Conservation (phyloP, 2,113 vertebrate species). For the Perognathus longimembris region DNA sequence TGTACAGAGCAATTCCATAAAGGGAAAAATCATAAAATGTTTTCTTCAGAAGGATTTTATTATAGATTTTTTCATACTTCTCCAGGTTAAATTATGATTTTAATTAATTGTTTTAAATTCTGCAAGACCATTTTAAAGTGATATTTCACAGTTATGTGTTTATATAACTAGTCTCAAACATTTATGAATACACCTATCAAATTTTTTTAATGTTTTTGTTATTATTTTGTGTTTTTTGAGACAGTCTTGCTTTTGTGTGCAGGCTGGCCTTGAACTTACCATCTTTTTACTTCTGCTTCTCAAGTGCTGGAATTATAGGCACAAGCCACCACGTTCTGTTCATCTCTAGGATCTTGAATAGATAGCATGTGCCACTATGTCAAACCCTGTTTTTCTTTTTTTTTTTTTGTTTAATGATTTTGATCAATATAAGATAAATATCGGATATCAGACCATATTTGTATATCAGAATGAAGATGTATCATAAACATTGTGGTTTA, state of each 20-base stretch:
- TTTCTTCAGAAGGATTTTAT: slow-evolving; percentile 41
- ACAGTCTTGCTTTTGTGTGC: too few species aligned
- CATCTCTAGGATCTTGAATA: too few species aligned
- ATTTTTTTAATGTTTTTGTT: background rate
- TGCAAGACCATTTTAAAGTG: slow-evolving; percentile 15
- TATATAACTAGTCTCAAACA: background rate
- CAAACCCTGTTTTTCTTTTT: background rate
- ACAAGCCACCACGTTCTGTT: too few species aligned
- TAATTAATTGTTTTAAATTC: slow-evolving; percentile 42
- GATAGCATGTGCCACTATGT: too few species aligned
- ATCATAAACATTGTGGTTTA: too few species aligned
- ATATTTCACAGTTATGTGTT: slow-evolving; percentile 8
- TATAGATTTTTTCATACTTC: background rate
- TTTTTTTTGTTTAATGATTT: slow-evolving; percentile 32
- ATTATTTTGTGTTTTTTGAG: background rate
- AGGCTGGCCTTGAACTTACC: too few species aligned
- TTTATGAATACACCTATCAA: too few species aligned
- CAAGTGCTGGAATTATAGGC: too few species aligned
- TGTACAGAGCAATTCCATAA: slow-evolving; percentile 14
- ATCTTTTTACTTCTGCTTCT: too few species aligned
- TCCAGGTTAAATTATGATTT: slow-evolving; percentile 36
- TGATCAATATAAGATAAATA: background rate
- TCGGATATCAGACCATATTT: too few species aligned
- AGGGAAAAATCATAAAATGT: background rate
- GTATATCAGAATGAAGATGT: too few species aligned